phyloP scores from a whole-genome alignment of 2,113 vertebrate genomes.

The Ivindomyrus marchei region DNA sequence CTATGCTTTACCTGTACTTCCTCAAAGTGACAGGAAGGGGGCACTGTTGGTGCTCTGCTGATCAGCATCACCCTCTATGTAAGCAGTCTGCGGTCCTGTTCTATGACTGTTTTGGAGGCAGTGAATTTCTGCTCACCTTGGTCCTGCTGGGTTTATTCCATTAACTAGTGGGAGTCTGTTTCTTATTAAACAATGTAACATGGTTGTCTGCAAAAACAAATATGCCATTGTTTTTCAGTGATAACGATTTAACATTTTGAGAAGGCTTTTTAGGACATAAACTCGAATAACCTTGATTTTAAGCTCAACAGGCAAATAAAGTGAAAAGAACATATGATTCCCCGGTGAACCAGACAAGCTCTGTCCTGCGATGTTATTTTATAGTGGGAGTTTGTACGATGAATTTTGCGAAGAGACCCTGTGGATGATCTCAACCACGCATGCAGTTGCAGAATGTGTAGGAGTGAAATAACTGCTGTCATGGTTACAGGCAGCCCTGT shows the following conservation, averaged over 20 bases:
- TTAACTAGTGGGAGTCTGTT: neutral
- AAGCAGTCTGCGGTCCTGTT: neutral
- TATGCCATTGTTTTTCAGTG: neutral
- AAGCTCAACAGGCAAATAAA: neutral
- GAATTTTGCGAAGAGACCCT: neutral
- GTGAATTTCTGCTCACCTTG: neutral
- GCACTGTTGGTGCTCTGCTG: neutral
- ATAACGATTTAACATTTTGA: constrained; percentile 27
- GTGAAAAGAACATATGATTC: neutral
- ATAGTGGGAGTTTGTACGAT: neutral
- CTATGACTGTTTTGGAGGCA: neutral
- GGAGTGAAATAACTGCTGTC: neutral
- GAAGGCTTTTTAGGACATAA: neutral
- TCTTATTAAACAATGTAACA: neutral
- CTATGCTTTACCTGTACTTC: neutral
- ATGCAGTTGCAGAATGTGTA: neutral
- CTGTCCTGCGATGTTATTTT: neutral
- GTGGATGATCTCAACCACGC: neutral
- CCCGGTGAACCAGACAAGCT: neutral
- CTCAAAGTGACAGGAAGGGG: neutral
- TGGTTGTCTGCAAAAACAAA: neutral
- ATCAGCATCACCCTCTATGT: neutral
- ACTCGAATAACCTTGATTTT: neutral
- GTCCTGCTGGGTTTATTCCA: neutral
- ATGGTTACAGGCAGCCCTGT: neutral